phyloP scores from a whole-genome alignment of 2,888 invertebrate species.

The Mystacides longicornis region DNA sequence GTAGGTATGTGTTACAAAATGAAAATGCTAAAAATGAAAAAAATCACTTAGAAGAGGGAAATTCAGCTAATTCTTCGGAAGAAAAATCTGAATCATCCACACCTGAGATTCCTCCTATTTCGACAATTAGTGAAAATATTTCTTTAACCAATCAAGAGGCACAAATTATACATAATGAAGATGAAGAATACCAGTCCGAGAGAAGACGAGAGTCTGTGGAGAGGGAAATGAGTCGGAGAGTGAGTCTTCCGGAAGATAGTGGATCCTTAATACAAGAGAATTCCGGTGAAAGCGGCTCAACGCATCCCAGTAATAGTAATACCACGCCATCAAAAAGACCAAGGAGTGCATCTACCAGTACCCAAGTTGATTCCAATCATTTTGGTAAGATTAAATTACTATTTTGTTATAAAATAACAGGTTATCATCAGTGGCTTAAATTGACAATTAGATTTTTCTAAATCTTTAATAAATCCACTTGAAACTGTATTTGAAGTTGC shows the following conservation, averaged over 20 bases:
- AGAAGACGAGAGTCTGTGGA: slow-evolving; percentile 35
- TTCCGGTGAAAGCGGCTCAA: slow-evolving; percentile 27
- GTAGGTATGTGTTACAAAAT: slow-evolving; percentile 30
- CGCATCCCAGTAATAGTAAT: slow-evolving; percentile 25
- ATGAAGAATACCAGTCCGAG: slow-evolving; percentile 29
- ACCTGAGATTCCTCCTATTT: slow-evolving; percentile 61
- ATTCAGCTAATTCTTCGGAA: slow-evolving; percentile 28
- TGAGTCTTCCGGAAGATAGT: slow-evolving; percentile 53
- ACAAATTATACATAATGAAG: slow-evolving; percentile 34
- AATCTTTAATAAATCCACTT: not conserved
- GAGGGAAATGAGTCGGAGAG: slow-evolving; percentile 45
- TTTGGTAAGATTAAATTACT: slow-evolving; percentile 67
- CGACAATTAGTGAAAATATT: slow-evolving; percentile 67
- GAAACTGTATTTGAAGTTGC: too few relatives aligned
- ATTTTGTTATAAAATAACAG: too few relatives aligned
- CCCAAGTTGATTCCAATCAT: slow-evolving; percentile 78
- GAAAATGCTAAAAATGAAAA: slow-evolving; percentile 40
- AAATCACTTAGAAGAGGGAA: slow-evolving; percentile 32
- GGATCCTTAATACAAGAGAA: slow-evolving; percentile 38
- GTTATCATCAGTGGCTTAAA: not conserved
- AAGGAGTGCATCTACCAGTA: slow-evolving; percentile 71
- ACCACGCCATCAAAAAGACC: slow-evolving; percentile 64
- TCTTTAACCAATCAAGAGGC: slow-evolving; percentile 40
- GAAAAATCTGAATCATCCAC: slow-evolving; percentile 37
- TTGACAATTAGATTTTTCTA: not conserved